phyloP scores from a whole-genome alignment of 2,888 invertebrate species.

The Arenicola marina region DNA sequence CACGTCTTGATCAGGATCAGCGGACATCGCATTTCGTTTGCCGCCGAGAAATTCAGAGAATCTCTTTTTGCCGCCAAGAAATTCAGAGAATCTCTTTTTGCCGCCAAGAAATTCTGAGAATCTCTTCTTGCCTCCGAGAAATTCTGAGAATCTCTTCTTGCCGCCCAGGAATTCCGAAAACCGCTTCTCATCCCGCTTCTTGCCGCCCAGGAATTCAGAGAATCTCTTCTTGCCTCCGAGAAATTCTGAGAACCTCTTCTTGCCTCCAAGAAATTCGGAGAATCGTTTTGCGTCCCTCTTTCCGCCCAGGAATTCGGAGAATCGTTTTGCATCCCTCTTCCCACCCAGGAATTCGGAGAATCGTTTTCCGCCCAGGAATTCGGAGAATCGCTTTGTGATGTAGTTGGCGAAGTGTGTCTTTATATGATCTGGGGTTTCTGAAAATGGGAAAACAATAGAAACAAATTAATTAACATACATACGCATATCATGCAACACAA shows the following conservation, averaged over 20 bases:
- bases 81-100: constrained; percentile 26
- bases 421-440: too few species aligned
- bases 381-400: neutral
- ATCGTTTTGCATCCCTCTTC: constrained; percentile 11
- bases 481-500: too few species aligned
- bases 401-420: too few species aligned
- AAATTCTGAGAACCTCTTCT: constrained; percentile 26
- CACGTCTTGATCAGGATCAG: too few species aligned
- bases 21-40: constrained; percentile 8
- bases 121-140: constrained; percentile 26
- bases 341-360: constrained; percentile 21
- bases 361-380: constrained; percentile 14
- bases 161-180: constrained; percentile 24
- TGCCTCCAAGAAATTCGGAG: constrained; percentile 26
- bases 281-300: constrained; percentile 16
- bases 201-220: constrained; percentile 26
- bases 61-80: constrained; percentile 21
- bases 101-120: constrained; percentile 28
- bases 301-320: constrained; percentile 28
- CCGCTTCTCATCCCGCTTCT: constrained; percentile 14
- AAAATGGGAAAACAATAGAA: too few species aligned
- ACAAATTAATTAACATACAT: too few species aligned
- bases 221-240: constrained; percentile 28
- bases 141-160: constrained; percentile 28
- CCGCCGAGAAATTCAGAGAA: constrained; percentile 25